phyloP scores from a whole-genome alignment of 2,888 invertebrate species.

The Drosophila seclusa region DNA sequence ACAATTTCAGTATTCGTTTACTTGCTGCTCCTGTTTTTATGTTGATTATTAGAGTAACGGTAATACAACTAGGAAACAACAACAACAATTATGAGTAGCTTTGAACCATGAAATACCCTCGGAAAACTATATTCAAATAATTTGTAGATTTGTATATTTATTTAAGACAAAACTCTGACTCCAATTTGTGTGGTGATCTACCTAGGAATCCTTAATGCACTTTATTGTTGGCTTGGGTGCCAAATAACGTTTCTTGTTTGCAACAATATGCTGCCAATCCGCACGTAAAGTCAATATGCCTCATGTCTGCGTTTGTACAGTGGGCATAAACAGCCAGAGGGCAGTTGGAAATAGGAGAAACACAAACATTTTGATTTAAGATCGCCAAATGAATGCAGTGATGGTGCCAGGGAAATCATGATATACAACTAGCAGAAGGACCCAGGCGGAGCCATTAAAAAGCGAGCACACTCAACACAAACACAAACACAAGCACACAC shows the following conservation, averaged over 20 bases:
- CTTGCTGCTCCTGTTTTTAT: conserved; percentile 45
- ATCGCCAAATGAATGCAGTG: conserved; percentile 71
- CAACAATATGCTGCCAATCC: background rate
- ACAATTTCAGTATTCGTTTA: conserved; percentile 63
- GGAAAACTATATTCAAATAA: background rate
- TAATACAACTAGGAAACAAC: conserved; percentile 22
- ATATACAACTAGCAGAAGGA: conserved; percentile 55
- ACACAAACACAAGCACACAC: conserved; percentile 15
- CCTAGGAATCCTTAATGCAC: background rate
- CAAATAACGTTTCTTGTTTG: background rate
- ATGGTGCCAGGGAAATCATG: conserved; percentile 68
- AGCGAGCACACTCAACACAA: conserved; percentile 33
- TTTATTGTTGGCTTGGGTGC: background rate
- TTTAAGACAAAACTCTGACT: background rate
- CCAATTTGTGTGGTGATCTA: background rate
- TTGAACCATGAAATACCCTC: conserved; percentile 43
- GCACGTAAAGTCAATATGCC: conserved; percentile 6
- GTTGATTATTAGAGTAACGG: conserved; percentile 62
- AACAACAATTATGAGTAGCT: background rate
- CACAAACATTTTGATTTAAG: conserved; percentile 71
- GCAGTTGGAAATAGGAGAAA: conserved; percentile 19
- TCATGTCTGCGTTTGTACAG: conserved; percentile 1
- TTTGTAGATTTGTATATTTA: background rate
- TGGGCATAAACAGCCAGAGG: conserved; percentile 12
- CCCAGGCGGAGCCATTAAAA: conserved; percentile 63